Base-by-base conservation (phyloP, 1,140 invertebrate species). In the Rhyacophila brunnea region DNA sequence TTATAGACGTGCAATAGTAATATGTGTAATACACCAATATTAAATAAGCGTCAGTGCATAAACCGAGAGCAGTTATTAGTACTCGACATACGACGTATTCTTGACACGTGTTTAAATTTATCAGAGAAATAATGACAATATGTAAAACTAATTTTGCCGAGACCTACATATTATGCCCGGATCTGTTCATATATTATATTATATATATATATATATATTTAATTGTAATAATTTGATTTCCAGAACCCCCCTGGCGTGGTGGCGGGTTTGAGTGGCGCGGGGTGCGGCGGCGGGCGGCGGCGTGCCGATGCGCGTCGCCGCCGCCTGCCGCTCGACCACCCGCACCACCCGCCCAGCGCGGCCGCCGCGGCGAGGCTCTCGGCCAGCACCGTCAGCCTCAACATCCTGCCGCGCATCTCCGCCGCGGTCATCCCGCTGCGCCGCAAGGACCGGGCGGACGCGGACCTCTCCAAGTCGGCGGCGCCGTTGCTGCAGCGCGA, bases 251-350 rank as follows among this genome's bases (percentile, higher is more conserved):
- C 62, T 35, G 51, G 54, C 47, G 38, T 47, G 36, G 49, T 49
- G 40, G 57, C 60, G 50, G 45, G 28, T 34, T 13, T 23, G 36
- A 47, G 20, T 69, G 74, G 74, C 68, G 72, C 69, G 64, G 73
- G 72, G 67, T 45, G 3, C 18, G 73, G 68, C 70, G 70, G 68
- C 52, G 77, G 74, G 23, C 2, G 55, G 45, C 28, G 75, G 72
- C 59, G 64, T 50, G 55, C 60, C 34, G 35, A 67, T 72, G 35
- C 64, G 73, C 28, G 71, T 73, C 56, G 52, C 47, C 56, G 59
- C 59, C 58, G 60, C 11, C 54, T 40, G 32, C 36, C 47, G 13
- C 53, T 38, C 43, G 36, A 17, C n/a, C 49, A 47, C 42, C 59
- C 40, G 38, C 42, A 28, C 40, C n/a, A 9, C 4, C 11, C 9